Percentiles rank a stretch among this genome's conserved stretches.
phyloP scores from a whole-genome alignment of 2,888 invertebrate genomes.

The Epistrophe grossulariae region DNA sequence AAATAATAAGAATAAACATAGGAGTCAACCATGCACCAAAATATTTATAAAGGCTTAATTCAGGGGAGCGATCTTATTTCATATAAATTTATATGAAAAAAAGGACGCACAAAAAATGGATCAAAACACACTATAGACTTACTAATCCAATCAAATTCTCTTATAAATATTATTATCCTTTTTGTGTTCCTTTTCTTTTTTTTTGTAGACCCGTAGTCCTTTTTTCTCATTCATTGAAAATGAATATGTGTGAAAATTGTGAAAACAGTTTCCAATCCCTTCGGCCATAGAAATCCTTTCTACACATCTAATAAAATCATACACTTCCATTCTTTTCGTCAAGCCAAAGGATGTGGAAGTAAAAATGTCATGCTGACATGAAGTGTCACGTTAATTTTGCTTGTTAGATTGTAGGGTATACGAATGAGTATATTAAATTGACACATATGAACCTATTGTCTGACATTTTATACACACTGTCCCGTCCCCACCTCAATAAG shows the following conservation, averaged over 20 bases:
- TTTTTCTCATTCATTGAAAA: constrained; percentile 45
- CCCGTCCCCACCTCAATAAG: constrained; percentile 65
- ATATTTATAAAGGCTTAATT: constrained; percentile 67
- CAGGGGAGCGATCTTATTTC: constrained; percentile 50
- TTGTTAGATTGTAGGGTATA: constrained; percentile 60
- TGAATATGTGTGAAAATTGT: constrained; percentile 63
- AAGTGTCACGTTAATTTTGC: constrained; percentile 69
- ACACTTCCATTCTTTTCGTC: constrained; percentile 34
- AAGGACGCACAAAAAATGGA: constrained; percentile 37
- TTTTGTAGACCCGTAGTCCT: constrained; percentile 20
- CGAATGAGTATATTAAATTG: constrained; percentile 51
- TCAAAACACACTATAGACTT: constrained; percentile 48
- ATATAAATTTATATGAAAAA: constrained; percentile 7
- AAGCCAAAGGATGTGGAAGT: constrained; percentile 46
- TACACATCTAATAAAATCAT: constrained; percentile 57
- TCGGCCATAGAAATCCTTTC: constrained; percentile 41
- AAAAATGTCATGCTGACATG: constrained; percentile 66
- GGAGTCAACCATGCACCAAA: constrained; percentile 67
- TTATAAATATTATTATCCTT: constrained; percentile 73
- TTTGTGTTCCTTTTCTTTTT: constrained; percentile 27
- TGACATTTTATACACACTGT: constrained; percentile 41
- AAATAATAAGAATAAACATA: constrained; percentile 35
- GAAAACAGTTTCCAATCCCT: constrained; percentile 53
- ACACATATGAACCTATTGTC: constrained; percentile 68
- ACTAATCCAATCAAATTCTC: constrained; percentile 73